phyloP scores from a whole-genome alignment of 2,797 vertebrate genomes.

The Glyptemys insculpta region DNA sequence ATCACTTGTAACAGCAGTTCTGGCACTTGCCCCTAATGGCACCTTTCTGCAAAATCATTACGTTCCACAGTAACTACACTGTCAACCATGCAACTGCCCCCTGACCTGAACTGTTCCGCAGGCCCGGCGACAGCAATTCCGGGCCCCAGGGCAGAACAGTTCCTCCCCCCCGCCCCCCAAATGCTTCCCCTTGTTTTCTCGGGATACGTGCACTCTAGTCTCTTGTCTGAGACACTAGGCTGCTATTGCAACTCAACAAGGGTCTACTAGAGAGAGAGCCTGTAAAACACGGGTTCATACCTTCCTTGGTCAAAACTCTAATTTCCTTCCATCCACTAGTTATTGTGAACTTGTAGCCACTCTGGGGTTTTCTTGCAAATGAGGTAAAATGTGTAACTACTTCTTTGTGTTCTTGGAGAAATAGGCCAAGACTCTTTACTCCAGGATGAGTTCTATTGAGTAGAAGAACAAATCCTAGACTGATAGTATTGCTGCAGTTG shows the following conservation, averaged over 20 bases:
- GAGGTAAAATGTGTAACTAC: not conserved
- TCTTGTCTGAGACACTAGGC: rapidly evolving
- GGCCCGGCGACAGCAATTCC: too few relatives aligned
- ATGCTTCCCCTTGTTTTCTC: not conserved
- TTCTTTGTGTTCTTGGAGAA: not conserved
- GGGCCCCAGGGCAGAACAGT: too few relatives aligned
- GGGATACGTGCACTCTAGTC: rapidly evolving
- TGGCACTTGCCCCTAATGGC: not conserved
- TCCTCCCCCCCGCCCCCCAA: not conserved
- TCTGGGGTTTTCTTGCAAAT: not conserved
- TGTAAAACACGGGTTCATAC: rapidly evolving
- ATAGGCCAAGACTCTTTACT: not conserved
- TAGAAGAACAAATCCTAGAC: not conserved
- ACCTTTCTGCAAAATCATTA: not conserved
- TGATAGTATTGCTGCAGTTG: too few relatives aligned
- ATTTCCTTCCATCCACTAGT: not conserved
- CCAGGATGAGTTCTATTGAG: rapidly evolving
- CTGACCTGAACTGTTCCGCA: not conserved
- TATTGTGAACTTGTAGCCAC: not conserved
- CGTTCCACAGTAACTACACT: conserved; percentile 46
- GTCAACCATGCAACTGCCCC: not conserved
- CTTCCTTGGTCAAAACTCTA: not conserved
- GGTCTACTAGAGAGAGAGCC: rapidly evolving
- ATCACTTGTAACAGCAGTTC: not conserved
- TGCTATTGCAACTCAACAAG: not conserved